These are phyloP conservation scores for Agrypnia vestita DNA, from an alignment of 1,140 invertebrate species.

Conservation along the genomic window DNA sequence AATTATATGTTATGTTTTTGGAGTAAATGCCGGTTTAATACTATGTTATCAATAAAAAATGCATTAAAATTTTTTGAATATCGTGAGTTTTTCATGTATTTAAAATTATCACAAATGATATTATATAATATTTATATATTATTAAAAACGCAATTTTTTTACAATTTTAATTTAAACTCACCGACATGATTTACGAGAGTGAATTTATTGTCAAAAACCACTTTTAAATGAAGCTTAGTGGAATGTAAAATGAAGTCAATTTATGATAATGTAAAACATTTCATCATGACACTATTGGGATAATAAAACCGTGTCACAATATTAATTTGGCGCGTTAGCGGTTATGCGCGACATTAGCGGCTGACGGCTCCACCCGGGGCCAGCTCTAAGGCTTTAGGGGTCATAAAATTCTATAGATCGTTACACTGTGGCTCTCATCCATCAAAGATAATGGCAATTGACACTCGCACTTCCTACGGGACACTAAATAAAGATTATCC, in stretches of 20 bases:
- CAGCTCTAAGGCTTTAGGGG: neutral
- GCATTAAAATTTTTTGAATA: no score
- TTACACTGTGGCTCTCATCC: conserved; percentile 15
- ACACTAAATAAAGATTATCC: conserved; percentile 38
- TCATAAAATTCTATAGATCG: conserved; percentile 34
- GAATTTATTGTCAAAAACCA: neutral
- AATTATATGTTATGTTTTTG: no score
- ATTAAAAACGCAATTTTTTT: neutral
- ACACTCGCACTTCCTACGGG: conserved; percentile 27
- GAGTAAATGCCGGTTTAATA: no score
- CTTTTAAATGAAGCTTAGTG: conserved; percentile 12
- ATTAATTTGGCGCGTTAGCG: conserved; percentile 42
- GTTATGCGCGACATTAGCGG: conserved; percentile 29
- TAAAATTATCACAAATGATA: no score
- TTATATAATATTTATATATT: neutral
- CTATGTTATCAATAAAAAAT: no score
- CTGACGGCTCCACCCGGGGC: neutral
- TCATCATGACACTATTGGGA: conserved; percentile 34
- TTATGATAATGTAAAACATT: conserved; percentile 39
- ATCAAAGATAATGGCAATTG: conserved; percentile 20
- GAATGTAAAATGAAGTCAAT: conserved; percentile 5
- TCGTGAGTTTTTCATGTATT: no score
- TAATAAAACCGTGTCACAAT: conserved; percentile 18
- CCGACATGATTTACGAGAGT: neutral
- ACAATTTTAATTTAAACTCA: neutral